Conservation (phyloP, 2,113 vertebrate genomes). For the Abramis brama region DNA sequence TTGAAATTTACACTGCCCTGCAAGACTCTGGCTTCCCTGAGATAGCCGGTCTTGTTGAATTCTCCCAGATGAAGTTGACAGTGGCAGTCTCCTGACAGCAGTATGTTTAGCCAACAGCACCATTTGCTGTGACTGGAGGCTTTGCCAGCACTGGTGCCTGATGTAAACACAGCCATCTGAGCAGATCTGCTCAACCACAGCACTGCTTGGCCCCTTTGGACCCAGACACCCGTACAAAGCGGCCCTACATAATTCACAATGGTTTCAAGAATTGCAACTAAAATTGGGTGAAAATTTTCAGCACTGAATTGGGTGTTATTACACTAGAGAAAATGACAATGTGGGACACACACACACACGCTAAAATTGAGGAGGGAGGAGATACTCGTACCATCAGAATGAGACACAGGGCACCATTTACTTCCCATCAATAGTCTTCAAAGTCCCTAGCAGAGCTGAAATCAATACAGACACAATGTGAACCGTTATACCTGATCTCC, state of each 20-base stretch:
- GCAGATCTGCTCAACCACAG: slow-evolving; percentile 43
- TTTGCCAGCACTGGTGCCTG: slow-evolving; percentile 67
- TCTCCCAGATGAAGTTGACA: slow-evolving; percentile 57
- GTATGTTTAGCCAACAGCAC: slow-evolving; percentile 76
- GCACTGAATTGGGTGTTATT: slow-evolving; percentile 6
- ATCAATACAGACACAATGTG: slow-evolving; percentile 29
- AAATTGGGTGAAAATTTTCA: neutral
- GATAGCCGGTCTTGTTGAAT: neutral
- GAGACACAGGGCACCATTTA: slow-evolving; percentile 25
- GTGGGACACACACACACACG: neutral
- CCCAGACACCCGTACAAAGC: slow-evolving; percentile 31
- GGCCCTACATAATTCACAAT: neutral
- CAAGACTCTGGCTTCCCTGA: slow-evolving; percentile 13
- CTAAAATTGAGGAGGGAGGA: neutral
- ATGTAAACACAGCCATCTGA: slow-evolving; percentile 75
- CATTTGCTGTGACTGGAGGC: slow-evolving; percentile 74
- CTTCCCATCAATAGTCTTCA: slow-evolving; percentile 32
- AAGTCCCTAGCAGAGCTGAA: slow-evolving; percentile 22
- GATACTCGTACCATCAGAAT: slow-evolving; percentile 17
- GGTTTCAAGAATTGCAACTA: neutral
- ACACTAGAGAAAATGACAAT: neutral
- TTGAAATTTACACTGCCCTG: neutral
- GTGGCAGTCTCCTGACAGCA: slow-evolving; percentile 66
- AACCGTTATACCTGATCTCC: slow-evolving; percentile 15
- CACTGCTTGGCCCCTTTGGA: slow-evolving; percentile 34